Evolutionary conservation across 2,888 invertebrate genomes (phyloP).

Genomic region (Ennomos quercinarius): DNA sequence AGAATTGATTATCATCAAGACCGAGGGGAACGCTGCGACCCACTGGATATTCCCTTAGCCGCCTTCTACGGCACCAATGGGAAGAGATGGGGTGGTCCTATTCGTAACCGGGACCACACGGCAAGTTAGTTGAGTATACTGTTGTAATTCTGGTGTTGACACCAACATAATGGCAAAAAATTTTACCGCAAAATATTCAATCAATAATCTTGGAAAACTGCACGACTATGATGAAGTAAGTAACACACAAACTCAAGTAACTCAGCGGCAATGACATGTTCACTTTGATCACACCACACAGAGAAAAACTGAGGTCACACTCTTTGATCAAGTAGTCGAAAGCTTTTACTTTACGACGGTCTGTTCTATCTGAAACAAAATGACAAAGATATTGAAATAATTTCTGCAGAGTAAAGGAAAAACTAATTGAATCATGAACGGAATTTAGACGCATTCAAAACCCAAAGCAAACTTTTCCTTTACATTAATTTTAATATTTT

Average conservation of each 20-base stretch:
- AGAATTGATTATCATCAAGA: too few relatives aligned
- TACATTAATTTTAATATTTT: too few relatives aligned
- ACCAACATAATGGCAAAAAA: too few relatives aligned
- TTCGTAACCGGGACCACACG: too few relatives aligned
- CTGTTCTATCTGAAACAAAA: conserved; percentile 60
- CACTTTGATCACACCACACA: conserved; percentile 65
- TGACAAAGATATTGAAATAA: neutral
- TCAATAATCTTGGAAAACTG: conserved; percentile 74
- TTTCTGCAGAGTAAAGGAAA: conserved; percentile 2
- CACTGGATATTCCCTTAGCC: too few relatives aligned
- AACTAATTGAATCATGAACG: conserved; percentile 3
- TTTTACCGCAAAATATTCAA: conserved; percentile 27
- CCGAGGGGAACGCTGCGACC: too few relatives aligned
- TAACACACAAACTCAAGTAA: conserved; percentile 66
- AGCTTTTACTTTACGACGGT: conserved; percentile 66
- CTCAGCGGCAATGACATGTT: conserved; percentile 72
- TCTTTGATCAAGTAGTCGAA: conserved; percentile 67
- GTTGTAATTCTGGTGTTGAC: too few relatives aligned
- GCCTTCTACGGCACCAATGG: too few relatives aligned
- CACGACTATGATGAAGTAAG: conserved; percentile 70
- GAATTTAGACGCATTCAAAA: too few relatives aligned
- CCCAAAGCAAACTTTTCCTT: too few relatives aligned
- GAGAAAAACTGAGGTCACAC: conserved; percentile 63
- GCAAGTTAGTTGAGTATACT: too few relatives aligned
- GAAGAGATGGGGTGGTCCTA: too few relatives aligned